Evolutionary conservation across 2,888 invertebrate genomes (phyloP).

Genomic region (Apamea crenata): DNA sequence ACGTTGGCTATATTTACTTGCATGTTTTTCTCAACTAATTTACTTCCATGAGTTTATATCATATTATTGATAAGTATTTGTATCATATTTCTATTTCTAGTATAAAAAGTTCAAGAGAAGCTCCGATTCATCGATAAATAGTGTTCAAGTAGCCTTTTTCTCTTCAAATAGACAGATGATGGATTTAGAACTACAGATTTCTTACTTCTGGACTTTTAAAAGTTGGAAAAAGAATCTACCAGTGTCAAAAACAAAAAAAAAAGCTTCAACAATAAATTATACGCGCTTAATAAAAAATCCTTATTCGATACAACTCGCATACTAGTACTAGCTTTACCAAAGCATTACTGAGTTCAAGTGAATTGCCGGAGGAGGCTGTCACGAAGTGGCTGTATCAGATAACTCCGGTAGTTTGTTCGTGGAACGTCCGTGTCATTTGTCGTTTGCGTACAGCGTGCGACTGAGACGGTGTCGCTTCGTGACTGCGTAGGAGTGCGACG

Average conservation of each 20-base stretch:
- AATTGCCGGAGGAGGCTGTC: slow-evolving; percentile 80
- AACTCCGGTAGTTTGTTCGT: slow-evolving; percentile 88
- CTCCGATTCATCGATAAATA: background rate
- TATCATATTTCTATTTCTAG: background rate
- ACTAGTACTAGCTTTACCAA: slow-evolving; percentile 37
- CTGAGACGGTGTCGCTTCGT: slow-evolving; percentile 73
- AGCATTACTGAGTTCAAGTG: slow-evolving; percentile 70
- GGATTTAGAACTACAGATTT: slow-evolving; percentile 7
- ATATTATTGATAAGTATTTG: background rate
- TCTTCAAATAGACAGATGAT: slow-evolving; percentile 21
- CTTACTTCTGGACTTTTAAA: background rate
- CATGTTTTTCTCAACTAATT: background rate
- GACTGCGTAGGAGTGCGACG: slow-evolving; percentile 84
- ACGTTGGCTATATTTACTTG: background rate
- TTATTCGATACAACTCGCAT: slow-evolving; percentile 26
- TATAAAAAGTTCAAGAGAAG: background rate
- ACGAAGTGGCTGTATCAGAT: slow-evolving; percentile 88
- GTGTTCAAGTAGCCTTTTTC: background rate
- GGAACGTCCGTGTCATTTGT: slow-evolving; percentile 84
- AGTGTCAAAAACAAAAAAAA: slow-evolving; percentile 30
- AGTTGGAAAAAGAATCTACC: slow-evolving; percentile 7
- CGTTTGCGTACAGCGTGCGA: slow-evolving; percentile 77
- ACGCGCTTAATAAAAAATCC: slow-evolving; percentile 41
- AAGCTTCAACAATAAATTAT: slow-evolving; percentile 38
- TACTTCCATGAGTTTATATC: background rate